Conservation (phyloP, 2,113 vertebrate genomes). For the Chelonoidis abingdonii region DNA sequence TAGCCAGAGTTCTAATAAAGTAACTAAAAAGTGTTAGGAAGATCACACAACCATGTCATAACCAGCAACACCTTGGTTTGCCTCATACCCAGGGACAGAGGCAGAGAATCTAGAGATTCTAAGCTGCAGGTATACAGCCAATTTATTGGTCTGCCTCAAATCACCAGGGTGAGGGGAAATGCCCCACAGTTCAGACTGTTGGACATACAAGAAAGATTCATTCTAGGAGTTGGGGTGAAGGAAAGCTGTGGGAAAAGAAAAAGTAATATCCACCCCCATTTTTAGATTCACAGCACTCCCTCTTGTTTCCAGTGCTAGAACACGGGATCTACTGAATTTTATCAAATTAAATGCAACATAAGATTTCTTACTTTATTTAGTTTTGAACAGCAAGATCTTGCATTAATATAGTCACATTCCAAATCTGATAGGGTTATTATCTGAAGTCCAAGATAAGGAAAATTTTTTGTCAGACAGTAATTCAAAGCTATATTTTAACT, state of each 20-base stretch:
- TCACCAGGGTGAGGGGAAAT: background rate
- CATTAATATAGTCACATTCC: conserved; percentile 99
- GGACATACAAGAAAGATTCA: background rate
- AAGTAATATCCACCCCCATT: background rate
- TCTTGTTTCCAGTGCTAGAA: background rate
- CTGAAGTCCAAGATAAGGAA: conserved; percentile 86
- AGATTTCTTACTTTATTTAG: conserved; percentile 92
- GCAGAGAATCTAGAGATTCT: background rate
- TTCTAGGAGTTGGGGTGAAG: background rate
- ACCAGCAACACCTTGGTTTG: background rate
- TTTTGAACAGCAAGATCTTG: conserved; percentile 96
- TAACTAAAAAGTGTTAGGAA: background rate
- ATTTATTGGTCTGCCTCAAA: background rate
- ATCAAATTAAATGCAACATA: conserved; percentile 8
- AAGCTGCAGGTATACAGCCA: background rate
- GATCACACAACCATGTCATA: background rate
- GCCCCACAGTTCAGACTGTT: background rate
- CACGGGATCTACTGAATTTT: background rate
- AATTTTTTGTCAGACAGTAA: background rate
- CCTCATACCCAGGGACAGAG: background rate
- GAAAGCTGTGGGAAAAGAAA: background rate
- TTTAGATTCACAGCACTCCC: background rate
- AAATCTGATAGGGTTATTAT: conserved; percentile 98
- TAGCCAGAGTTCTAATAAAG: background rate
- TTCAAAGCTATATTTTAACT: background rate